Conservation (phyloP, 2,888 invertebrate species). For the Parnassius mnemosyne region DNA sequence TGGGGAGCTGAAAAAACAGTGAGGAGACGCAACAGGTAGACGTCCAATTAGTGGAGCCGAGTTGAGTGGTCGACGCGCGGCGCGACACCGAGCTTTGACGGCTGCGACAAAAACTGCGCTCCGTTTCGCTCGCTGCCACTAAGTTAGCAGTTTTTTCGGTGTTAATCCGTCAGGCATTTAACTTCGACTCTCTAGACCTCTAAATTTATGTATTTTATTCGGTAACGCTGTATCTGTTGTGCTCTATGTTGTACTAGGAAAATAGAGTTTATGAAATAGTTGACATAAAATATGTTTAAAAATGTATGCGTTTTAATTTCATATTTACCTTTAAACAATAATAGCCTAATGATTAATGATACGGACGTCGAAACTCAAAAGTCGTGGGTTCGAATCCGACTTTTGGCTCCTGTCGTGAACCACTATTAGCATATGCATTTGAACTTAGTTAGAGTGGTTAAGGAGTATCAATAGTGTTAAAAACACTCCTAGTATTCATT, state of each 20-base stretch:
- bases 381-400: too few relatives aligned
- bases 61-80: constrained; percentile 64
- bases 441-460: too few relatives aligned
- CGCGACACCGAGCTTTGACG: constrained; percentile 72
- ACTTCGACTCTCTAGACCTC: constrained; percentile 61
- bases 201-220: constrained; percentile 33
- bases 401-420: too few relatives aligned
- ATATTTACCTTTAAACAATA: too few relatives aligned
- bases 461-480: too few relatives aligned
- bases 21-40: constrained; percentile 76
- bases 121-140: constrained; percentile 64
- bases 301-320: too few relatives aligned
- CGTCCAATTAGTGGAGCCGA: constrained; percentile 75
- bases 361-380: too few relatives aligned
- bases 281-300: too few relatives aligned
- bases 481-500: too few relatives aligned
- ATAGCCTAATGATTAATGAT: too few relatives aligned
- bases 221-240: not conserved
- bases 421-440: too few relatives aligned
- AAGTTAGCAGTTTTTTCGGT: constrained; percentile 63
- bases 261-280: too few relatives aligned
- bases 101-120: constrained; percentile 66
- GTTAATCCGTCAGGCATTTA: constrained; percentile 59
- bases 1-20: constrained; percentile 57
- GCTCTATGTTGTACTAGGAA: not conserved